Evolutionary conservation across 2,888 invertebrate species (phyloP).

Genomic region (Machimus rusticus): DNA sequence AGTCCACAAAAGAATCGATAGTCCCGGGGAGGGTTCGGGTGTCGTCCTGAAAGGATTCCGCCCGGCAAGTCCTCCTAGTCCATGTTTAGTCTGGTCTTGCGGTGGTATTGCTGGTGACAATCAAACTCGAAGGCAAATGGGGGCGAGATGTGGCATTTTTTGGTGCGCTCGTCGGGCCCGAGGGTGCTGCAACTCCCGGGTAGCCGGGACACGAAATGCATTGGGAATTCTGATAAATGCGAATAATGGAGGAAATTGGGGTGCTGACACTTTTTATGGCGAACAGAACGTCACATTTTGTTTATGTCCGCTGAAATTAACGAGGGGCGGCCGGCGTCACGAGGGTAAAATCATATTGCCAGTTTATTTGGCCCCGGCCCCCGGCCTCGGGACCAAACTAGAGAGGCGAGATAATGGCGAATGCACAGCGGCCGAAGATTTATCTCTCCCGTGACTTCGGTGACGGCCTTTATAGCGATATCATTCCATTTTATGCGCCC

Average conservation of each 20-base stretch:
- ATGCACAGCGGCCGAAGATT: neutral
- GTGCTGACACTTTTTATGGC: constrained; percentile 15
- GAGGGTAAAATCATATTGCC: constrained; percentile 10
- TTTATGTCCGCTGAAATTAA: constrained; percentile 25
- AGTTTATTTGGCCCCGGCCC: neutral
- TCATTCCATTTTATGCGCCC: neutral
- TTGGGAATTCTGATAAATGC: constrained; percentile 18
- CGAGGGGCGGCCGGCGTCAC: neutral
- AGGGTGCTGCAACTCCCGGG: neutral
- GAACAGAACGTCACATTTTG: constrained; percentile 20
- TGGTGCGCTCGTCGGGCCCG: neutral
- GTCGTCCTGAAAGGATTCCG: neutral
- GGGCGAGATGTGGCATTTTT: neutral
- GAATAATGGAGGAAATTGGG: constrained; percentile 30
- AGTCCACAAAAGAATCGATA: constrained; percentile 13
- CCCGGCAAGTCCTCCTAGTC: neutral
- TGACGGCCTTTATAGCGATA: neutral
- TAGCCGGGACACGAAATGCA: neutral
- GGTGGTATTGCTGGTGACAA: constrained; percentile 22
- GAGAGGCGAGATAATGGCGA: neutral
- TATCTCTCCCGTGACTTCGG: neutral
- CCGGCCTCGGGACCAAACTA: neutral
- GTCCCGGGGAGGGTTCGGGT: neutral
- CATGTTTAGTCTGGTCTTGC: constrained; percentile 22
- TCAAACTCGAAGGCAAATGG: constrained; percentile 16